These are phyloP conservation scores for Megaceryle torquata DNA, from an alignment of 2,113 vertebrate genomes.

Conservation along the genomic window DNA sequence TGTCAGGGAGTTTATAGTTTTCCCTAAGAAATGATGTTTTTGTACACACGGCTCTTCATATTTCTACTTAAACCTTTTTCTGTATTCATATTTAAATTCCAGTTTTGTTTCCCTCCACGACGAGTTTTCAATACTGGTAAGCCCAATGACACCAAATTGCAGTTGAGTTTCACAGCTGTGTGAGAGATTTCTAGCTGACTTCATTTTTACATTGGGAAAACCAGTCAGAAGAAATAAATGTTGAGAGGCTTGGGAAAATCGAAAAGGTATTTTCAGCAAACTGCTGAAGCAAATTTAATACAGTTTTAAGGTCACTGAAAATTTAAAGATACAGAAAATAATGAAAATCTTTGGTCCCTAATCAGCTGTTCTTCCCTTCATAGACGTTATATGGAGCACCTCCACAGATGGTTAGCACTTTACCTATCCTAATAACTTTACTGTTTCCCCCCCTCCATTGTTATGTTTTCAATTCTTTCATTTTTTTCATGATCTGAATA, in stretches of 20 bases:
- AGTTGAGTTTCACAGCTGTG: background rate
- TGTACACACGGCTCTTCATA: background rate
- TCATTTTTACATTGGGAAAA: background rate
- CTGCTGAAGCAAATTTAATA: background rate
- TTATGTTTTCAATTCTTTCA: background rate
- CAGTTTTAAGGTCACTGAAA: background rate
- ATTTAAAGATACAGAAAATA: background rate
- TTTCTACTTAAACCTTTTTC: background rate
- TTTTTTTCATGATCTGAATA: background rate
- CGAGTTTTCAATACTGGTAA: background rate
- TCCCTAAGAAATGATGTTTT: background rate
- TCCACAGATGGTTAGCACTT: background rate
- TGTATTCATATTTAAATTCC: background rate
- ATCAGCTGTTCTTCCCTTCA: background rate
- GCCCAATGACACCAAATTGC: background rate
- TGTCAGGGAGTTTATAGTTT: background rate
- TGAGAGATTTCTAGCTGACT: background rate
- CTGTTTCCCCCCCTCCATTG: background rate
- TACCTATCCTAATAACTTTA: background rate
- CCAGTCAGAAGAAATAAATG: background rate
- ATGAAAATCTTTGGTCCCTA: background rate
- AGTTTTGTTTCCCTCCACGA: background rate
- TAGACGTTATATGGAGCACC: background rate
- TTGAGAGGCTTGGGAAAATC: background rate
- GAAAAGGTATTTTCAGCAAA: background rate